Conservation (phyloP, 2,113 vertebrate species). For the Phyllopteryx taeniolatus region DNA sequence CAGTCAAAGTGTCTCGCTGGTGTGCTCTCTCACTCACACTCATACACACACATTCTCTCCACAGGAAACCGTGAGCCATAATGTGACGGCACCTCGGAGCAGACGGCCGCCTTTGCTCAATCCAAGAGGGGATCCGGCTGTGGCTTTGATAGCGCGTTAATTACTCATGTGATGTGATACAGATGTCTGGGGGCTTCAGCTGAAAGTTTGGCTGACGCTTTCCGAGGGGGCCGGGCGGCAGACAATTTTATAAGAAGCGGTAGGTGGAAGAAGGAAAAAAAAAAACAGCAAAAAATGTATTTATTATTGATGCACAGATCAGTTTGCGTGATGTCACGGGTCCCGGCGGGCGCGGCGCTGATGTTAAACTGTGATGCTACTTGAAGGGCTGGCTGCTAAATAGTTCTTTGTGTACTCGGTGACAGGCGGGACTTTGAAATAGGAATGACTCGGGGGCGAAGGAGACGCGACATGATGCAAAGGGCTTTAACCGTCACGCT, state of each 20-base stretch:
- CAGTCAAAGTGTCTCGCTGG: constrained; percentile 72
- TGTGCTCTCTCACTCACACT: constrained; percentile 48
- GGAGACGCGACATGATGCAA: constrained; percentile 65
- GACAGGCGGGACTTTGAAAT: constrained; percentile 74
- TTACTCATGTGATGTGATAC: constrained; percentile 81
- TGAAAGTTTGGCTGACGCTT: constrained; percentile 78
- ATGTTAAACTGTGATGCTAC: constrained; percentile 79
- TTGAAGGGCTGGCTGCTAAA: constrained; percentile 79
- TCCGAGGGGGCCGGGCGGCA: constrained; percentile 73
- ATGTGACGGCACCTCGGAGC: constrained; percentile 73
- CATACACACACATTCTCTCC: constrained; percentile 61
- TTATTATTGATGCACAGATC: constrained; percentile 78
- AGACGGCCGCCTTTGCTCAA: constrained; percentile 68
- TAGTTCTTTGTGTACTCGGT: constrained; percentile 78
- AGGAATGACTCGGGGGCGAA: constrained; percentile 71
- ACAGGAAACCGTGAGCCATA: constrained; percentile 77
- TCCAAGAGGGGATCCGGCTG: constrained; percentile 74
- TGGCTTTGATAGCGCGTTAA: constrained; percentile 80
- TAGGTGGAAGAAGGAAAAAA: constrained; percentile 82
- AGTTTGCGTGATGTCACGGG: constrained; percentile 76
- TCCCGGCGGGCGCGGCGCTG: constrained; percentile 72
- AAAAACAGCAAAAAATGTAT: constrained; percentile 70
- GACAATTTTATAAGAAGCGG: constrained; percentile 77
- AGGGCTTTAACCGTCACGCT: constrained; percentile 44
- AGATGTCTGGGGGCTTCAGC: constrained; percentile 80